Evolutionary conservation across 2,888 invertebrate genomes (phyloP), one percentile per base, ranked within the genome.

Genomic region (Drosophila pseudotalamancana): DNA sequence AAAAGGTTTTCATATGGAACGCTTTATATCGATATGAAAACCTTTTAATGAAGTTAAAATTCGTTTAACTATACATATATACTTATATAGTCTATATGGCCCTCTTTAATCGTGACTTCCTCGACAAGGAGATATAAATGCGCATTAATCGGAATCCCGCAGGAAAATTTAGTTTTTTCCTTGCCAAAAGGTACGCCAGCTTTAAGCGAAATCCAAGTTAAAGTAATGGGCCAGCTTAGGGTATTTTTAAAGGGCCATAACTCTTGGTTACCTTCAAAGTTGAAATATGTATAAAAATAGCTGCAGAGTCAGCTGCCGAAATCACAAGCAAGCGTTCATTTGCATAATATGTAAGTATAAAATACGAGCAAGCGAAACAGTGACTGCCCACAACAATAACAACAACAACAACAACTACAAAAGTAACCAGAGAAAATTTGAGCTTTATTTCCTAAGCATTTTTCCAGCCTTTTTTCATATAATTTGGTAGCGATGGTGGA

Each of bases 271-370:
- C 25, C 37, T 45, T 69, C 48, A 48, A 59, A 27, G 18, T 54
- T 53, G 18, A 42, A 60, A 68, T 53, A 59, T 64, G 18, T 43
- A 29, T 35, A 49, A 32, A 64, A 53, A 76, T 51, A 56, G 27
- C 45, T 19, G 23, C 18, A 11, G 14, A 34, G 34, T 34, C 46
- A 46, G 48, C 39, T 53, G 64, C 12, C 12, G 43, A 74, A 87
- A 85, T 87, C 83, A 74, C 64, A 83, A 74, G 61, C 67, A 82
- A 67, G 66, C 83, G 74, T 74, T 87, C 73, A 87, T 83, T 83
- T 83, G 72, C 83, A 83, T 87, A 83, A 79, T 74, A 66, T 71
- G 73, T 78, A 37, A 27, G 37, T 49, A 37, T 49, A 25, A 60
- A 35, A 67, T 51, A 57, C 63, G 66, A 39, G 40, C 57, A 29